phyloP scores from a whole-genome alignment of 1,140 invertebrate genomes.

The Cotesia chilonis region DNA sequence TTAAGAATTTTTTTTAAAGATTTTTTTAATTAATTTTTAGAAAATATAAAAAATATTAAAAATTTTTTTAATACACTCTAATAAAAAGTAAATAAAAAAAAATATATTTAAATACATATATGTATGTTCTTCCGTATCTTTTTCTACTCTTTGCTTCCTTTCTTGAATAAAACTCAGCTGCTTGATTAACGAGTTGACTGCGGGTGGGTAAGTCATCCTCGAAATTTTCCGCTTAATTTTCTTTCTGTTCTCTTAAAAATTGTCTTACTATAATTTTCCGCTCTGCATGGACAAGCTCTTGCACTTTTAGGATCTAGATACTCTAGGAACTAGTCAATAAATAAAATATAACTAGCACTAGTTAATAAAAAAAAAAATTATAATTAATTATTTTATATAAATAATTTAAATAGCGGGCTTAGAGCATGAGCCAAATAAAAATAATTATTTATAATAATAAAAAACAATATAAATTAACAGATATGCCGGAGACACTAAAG shows the following conservation, averaged over 20 bases:
- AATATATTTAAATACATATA: slow-evolving; percentile 47
- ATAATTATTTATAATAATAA: no score
- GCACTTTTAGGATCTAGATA: no score
- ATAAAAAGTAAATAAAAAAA: slow-evolving; percentile 28
- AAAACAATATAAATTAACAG: slow-evolving; percentile 38
- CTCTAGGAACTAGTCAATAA: no score
- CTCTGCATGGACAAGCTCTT: no score
- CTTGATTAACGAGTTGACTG: slow-evolving; percentile 85
- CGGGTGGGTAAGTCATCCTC: slow-evolving; percentile 78
- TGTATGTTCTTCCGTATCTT: slow-evolving; percentile 62
- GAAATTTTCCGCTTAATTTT: background rate
- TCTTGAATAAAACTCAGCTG: slow-evolving; percentile 75
- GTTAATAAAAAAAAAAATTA: no score
- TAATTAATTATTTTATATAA: no score
- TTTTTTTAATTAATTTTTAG: no score
- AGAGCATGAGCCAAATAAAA: no score
- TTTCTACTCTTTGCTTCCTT: slow-evolving; percentile 67
- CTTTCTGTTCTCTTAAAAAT: background rate
- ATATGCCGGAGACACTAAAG: slow-evolving; percentile 58
- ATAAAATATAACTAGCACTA: no score
- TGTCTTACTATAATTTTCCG: slow-evolving; percentile 21
- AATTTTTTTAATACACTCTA: slow-evolving; percentile 31
- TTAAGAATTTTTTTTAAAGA: no score
- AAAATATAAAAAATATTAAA: no score
- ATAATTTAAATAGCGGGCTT: no score